phyloP scores from a whole-genome alignment of 2,113 vertebrate species.

The Aythya baeri region DNA sequence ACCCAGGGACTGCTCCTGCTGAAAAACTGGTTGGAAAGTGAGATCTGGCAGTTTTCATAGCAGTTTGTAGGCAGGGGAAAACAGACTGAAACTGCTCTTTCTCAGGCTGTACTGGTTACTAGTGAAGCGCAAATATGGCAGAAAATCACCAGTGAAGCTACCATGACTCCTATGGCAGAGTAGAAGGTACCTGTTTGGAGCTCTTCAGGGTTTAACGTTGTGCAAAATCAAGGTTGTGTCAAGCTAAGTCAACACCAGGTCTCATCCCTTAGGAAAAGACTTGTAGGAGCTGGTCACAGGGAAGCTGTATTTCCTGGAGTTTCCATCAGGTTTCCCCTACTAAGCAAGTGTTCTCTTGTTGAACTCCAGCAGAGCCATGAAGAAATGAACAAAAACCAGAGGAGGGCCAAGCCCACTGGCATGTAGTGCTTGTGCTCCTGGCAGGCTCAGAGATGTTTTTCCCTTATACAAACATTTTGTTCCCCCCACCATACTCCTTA shows the following conservation, averaged over 20 bases:
- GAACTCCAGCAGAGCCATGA: not conserved
- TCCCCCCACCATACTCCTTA: not conserved
- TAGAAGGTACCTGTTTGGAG: not conserved
- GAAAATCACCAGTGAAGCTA: not conserved
- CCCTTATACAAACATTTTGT: not conserved
- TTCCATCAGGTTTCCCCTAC: not conserved
- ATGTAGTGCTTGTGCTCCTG: not conserved
- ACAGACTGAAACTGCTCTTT: not conserved
- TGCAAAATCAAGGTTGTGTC: not conserved
- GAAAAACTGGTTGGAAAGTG: not conserved
- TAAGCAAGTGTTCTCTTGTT: not conserved
- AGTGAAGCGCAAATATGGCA: not conserved
- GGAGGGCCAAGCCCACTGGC: not conserved
- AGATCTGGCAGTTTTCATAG: not conserved
- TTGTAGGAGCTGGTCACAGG: not conserved
- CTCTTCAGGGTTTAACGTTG: not conserved
- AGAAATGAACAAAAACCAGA: not conserved
- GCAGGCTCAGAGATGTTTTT: not conserved
- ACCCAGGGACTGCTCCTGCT: not conserved
- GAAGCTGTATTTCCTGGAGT: not conserved
- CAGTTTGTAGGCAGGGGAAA: not conserved
- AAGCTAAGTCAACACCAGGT: not conserved
- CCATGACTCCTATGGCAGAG: not conserved
- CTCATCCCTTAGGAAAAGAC: not conserved
- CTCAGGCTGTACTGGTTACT: not conserved